Percentiles rank a stretch among this genome's conserved stretches.
These are phyloP conservation scores for Portevinia maculata DNA, from an alignment of 2,888 invertebrate species.

Conservation along the genomic window DNA sequence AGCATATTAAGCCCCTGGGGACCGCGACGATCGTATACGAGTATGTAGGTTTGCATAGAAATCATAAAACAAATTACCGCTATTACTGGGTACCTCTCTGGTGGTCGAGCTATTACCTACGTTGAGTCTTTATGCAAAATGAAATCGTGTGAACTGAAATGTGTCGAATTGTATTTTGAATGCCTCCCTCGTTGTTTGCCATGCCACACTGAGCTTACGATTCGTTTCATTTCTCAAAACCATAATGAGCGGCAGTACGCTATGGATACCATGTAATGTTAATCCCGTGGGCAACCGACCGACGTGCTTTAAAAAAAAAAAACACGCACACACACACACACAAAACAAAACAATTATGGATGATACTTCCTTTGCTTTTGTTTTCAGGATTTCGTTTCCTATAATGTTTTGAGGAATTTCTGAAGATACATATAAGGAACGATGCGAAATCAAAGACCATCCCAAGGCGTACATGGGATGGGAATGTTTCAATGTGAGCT, in stretches of 20 bases:
- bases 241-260: slow-evolving; percentile 25
- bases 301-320: slow-evolving; percentile 33
- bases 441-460: slow-evolving; percentile 51
- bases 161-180: slow-evolving; percentile 64
- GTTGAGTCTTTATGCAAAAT: slow-evolving; percentile 65
- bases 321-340: neutral
- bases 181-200: slow-evolving; percentile 5
- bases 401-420: slow-evolving; percentile 17
- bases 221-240: slow-evolving; percentile 22
- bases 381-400: slow-evolving; percentile 14
- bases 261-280: slow-evolving; percentile 48
- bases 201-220: neutral
- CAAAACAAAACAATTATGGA: slow-evolving; percentile 13
- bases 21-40: neutral
- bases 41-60: slow-evolving; percentile 49
- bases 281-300: slow-evolving; percentile 59
- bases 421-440: slow-evolving; percentile 17
- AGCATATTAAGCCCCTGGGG: slow-evolving; percentile 35
- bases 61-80: slow-evolving; percentile 69
- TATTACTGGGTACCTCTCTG: slow-evolving; percentile 51
- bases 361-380: slow-evolving; percentile 32
- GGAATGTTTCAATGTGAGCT: slow-evolving; percentile 24
- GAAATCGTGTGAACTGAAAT: slow-evolving; percentile 72
- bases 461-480: slow-evolving; percentile 2
- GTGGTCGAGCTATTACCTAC: slow-evolving; percentile 47